A percentile compares a stretch with the other conserved stretches of the same genome.
Evolutionary conservation across 1,140 invertebrate species (phyloP).

Genomic region (Oppia nitens): DNA sequence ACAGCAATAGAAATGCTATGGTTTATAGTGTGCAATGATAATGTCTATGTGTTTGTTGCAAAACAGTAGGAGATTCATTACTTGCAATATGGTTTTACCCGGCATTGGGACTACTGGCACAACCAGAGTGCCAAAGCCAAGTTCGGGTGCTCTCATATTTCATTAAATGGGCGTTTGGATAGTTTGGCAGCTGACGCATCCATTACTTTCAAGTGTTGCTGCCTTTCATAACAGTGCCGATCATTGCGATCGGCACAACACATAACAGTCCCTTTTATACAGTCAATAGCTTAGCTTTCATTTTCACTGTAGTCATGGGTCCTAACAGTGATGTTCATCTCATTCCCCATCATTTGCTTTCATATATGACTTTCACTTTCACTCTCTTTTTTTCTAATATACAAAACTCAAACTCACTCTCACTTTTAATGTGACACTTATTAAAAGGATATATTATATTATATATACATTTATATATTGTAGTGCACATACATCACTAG

Average conservation of each 20-base stretch:
- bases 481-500: background rate
- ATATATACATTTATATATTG: no score
- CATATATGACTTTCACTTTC: no score
- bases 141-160: background rate
- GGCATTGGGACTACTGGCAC: background rate
- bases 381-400: no score
- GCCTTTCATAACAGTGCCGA: background rate
- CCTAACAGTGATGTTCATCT: background rate
- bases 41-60: background rate
- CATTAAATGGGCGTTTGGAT: background rate
- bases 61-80: background rate
- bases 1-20: background rate
- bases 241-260: background rate
- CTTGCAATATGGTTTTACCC: background rate
- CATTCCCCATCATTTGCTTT: background rate
- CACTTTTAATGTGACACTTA: background rate
- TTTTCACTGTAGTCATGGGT: background rate
- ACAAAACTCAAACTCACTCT: background rate
- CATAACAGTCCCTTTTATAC: background rate
- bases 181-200: background rate
- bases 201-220: background rate
- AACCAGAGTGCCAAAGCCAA: background rate
- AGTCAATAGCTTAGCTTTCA: background rate
- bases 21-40: background rate
- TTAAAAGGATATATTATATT: background rate